Base-by-base conservation (phyloP, 92 coral and sea anemone species). In the Umimayanthus chanpuru region DNA sequence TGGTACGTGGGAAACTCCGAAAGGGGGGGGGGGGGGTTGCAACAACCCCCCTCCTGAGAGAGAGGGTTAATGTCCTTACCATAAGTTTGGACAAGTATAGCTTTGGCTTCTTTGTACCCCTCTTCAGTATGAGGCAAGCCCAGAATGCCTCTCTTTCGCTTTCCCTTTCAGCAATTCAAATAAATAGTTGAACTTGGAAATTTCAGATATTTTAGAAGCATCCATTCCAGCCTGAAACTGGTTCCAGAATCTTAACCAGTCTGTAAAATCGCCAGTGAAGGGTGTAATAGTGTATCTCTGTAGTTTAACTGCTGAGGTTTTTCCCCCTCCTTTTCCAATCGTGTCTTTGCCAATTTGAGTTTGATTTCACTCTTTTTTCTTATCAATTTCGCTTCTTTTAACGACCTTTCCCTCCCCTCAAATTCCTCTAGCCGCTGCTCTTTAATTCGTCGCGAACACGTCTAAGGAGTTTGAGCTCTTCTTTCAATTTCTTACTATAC, bases 201-300 rank as follows among this genome's bases (percentile, higher is more conserved):
- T 91, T 28, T 82, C 89, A 9, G 88, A 77, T 8, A 84, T 89
- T 14, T 26, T 58, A 0, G 92, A 85, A 0, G 73, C 94, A 49
- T 94, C 93, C 36, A 92, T 75, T 81, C 88, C 94, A n/a, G 87
- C 90, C 53, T 47, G 58, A 65, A 93, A 93, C 86, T 89, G 92
- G 66, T 91, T 93, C 92, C 92, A 91, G 32, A 93, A 88, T 0
- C 92, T 26, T 15, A 91, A 18, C 95, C 92, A 93, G 12, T 91
- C 94, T 79, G 70, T 90, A 86, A 68, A 91, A 32, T 90, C 90
- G 3, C 94, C 94, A 0, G 61, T 15, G 39, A 91, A 93, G 1
- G 91, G 94, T 30, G 93, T 77, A 16, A 90, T 93, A 32, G 81
- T 89, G 90, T 91, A 91, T 72, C 88, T 90, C 30, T 89, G 91